Evolutionary conservation across 2,113 vertebrate genomes (phyloP).

Genomic region (Progne subis): DNA sequence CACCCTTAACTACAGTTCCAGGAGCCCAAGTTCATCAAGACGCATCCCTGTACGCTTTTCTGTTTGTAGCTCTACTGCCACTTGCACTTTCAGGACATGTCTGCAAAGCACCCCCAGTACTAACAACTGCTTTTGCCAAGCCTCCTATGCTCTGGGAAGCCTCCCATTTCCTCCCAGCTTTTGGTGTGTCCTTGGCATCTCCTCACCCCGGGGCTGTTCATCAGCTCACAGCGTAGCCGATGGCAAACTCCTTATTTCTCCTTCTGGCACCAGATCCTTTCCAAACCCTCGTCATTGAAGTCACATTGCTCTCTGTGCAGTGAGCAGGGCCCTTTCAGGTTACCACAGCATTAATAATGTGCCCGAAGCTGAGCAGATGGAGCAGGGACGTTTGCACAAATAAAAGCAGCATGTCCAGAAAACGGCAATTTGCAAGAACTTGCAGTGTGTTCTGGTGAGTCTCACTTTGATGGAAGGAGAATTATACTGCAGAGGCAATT

Average conservation of each 20-base stretch:
- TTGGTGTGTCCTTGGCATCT: not conserved
- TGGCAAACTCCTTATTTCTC: not conserved
- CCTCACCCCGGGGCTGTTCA: not conserved
- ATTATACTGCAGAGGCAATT: not conserved
- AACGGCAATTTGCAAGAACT: not conserved
- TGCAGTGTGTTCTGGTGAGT: not conserved
- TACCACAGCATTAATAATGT: not conserved
- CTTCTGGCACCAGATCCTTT: not conserved
- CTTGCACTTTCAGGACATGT: not conserved
- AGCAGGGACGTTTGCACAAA: not conserved
- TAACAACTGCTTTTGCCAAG: not conserved
- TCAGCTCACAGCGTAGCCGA: fast-evolving
- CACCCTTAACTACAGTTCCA: not conserved
- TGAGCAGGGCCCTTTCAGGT: not conserved
- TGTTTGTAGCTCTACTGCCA: not conserved
- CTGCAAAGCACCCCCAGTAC: not conserved
- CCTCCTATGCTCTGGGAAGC: not conserved
- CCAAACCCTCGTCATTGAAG: not conserved
- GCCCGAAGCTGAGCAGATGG: slow-evolving; percentile 20
- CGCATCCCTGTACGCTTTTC: not conserved
- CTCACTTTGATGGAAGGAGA: not conserved
- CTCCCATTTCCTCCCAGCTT: not conserved
- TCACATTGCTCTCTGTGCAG: not conserved
- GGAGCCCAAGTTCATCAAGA: not conserved
- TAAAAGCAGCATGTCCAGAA: slow-evolving; percentile 9